Conservation (phyloP, 2,113 vertebrate species). For the Paraplagusia blochii region DNA sequence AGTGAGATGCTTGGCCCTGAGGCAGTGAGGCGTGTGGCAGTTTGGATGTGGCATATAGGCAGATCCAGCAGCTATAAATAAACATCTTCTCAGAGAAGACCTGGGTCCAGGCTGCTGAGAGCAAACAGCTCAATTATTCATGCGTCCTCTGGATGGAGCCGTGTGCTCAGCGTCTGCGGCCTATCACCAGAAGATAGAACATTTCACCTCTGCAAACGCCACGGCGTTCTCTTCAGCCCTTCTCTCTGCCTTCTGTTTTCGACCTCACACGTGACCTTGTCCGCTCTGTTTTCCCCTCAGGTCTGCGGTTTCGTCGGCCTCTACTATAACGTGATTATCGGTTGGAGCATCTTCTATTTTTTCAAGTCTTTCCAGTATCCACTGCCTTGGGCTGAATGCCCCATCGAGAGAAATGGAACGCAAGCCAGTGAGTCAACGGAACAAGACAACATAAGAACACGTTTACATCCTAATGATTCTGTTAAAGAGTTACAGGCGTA, state of each 20-base stretch:
- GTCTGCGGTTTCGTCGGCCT: constrained; percentile 95
- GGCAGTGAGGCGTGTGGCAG: constrained; percentile 48
- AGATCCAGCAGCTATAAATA: constrained; percentile 76
- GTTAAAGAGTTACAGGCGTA: neutral
- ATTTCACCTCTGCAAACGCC: no score
- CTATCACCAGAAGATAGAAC: neutral
- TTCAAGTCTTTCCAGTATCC: constrained; percentile 98
- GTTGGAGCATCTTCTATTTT: constrained; percentile 99
- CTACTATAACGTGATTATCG: constrained; percentile 98
- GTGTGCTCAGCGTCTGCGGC: constrained; percentile 23
- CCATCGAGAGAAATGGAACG: constrained; percentile 82
- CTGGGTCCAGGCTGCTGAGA: constrained; percentile 50
- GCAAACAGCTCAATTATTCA: constrained; percentile 78
- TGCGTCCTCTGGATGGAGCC: constrained; percentile 38
- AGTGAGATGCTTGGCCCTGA: constrained; percentile 15
- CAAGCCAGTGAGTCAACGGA: constrained; percentile 79
- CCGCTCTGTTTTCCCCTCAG: constrained; percentile 60
- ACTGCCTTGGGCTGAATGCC: constrained; percentile 94
- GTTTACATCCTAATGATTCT: neutral
- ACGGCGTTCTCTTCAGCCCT: no score
- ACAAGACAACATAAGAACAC: constrained; percentile 2
- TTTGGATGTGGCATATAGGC: constrained; percentile 39
- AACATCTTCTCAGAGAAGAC: constrained; percentile 64
- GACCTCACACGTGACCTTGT: neutral
- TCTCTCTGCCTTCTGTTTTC: neutral